Evolutionary conservation across 2,888 invertebrate genomes (phyloP).

Genomic region (Oxyteleia sp.): DNA sequence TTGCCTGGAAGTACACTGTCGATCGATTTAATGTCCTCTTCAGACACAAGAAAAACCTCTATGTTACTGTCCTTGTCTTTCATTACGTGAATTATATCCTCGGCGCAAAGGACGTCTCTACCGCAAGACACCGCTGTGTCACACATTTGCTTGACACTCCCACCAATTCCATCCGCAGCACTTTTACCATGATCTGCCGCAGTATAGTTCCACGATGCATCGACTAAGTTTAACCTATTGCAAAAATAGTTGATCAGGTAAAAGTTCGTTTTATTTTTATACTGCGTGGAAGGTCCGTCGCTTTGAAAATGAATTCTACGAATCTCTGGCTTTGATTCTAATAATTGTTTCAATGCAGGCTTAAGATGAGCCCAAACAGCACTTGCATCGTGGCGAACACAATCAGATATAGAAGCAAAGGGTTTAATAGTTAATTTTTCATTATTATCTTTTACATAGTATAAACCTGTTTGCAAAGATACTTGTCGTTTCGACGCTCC

Average conservation of each 20-base stretch:
- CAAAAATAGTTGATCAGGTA: background rate
- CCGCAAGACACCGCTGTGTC: constrained; percentile 1
- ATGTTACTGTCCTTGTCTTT: background rate
- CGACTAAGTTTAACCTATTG: background rate
- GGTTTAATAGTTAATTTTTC: background rate
- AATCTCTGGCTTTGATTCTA: constrained; percentile 13
- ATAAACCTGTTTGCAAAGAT: constrained; percentile 43
- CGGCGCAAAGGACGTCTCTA: background rate
- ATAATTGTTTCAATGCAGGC: constrained; percentile 22
- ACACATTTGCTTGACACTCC: background rate
- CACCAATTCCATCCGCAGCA: constrained; percentile 6
- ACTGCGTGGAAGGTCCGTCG: constrained; percentile 43
- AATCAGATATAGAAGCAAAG: constrained; percentile 25
- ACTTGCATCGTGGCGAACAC: constrained; percentile 45
- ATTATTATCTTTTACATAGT: constrained; percentile 34
- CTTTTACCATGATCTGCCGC: constrained; percentile 2
- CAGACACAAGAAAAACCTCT: background rate
- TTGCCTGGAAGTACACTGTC: background rate
- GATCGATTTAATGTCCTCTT: background rate
- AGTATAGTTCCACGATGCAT: constrained; percentile 5
- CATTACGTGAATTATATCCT: background rate
- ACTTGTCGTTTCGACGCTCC: constrained; percentile 26
- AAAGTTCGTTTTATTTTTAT: constrained; percentile 4
- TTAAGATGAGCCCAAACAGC: constrained; percentile 41
- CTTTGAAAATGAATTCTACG: constrained; percentile 39